A percentile compares a stretch with the other conserved stretches of the same genome.
Conservation (phyloP, 2,797 vertebrate genomes). For the Acridotheres tristis region DNA sequence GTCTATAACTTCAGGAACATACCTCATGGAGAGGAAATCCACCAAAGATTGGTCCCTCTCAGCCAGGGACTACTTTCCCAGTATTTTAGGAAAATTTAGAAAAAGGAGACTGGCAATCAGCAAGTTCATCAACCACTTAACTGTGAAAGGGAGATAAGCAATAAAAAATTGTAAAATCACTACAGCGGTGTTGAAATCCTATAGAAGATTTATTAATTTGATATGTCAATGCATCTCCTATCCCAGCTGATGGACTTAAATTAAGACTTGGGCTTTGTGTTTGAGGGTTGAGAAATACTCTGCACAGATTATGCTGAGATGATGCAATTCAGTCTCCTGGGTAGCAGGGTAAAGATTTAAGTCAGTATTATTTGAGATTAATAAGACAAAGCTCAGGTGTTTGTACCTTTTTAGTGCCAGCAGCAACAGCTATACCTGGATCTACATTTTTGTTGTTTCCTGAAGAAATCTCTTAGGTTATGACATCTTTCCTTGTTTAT, state of each 20-base stretch:
- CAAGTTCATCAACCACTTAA: neutral
- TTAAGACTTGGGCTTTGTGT: neutral
- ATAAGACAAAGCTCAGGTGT: neutral
- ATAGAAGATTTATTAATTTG: neutral
- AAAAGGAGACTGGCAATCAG: neutral
- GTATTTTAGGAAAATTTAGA: neutral
- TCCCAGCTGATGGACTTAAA: neutral
- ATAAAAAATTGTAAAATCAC: neutral
- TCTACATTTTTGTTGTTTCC: neutral
- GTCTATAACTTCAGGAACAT: neutral
- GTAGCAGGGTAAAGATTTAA: neutral
- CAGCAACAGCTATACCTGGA: neutral
- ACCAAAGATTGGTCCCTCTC: neutral
- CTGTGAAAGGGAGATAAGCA: neutral
- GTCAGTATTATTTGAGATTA: neutral
- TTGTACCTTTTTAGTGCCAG: neutral
- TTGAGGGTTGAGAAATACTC: neutral
- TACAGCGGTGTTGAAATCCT: neutral
- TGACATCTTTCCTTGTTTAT: neutral
- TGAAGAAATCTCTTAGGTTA: conserved; percentile 10
- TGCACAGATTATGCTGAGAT: neutral
- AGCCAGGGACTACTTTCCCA: neutral
- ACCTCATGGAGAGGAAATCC: neutral
- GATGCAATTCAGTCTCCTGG: neutral
- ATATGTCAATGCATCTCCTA: neutral